Conservation (phyloP, 2,888 invertebrate species). For the Dynastes grantii region DNA sequence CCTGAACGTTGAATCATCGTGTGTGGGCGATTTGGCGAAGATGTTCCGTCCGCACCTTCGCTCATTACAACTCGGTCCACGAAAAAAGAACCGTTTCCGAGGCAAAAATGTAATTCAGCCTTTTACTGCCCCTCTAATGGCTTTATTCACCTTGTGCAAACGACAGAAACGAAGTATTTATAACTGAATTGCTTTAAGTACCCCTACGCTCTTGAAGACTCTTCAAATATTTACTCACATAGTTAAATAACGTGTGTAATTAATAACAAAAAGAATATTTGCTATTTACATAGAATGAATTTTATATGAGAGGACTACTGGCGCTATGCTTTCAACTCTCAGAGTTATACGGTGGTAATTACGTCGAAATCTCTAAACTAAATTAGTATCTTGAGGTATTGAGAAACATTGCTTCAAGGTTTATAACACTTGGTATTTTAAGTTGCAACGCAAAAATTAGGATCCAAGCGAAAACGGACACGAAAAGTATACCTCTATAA, state of each 20-base stretch:
- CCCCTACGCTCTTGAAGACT: not conserved
- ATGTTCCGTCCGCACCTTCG: constrained; percentile 45
- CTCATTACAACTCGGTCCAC: constrained; percentile 17
- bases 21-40: constrained; percentile 58
- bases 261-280: not conserved
- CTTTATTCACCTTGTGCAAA: constrained; percentile 8
- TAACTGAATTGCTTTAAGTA: too few species aligned
- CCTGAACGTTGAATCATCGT: constrained; percentile 67
- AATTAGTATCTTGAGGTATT: too few species aligned
- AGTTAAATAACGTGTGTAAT: not conserved
- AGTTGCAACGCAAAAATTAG: too few species aligned
- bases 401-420: too few species aligned
- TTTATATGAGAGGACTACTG: too few species aligned
- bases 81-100: constrained; percentile 11
- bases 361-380: too few species aligned
- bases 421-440: too few species aligned
- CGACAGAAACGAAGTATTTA: not conserved
- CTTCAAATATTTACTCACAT: not conserved
- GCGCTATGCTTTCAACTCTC: too few species aligned
- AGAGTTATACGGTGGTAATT: too few species aligned
- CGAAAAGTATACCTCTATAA: too few species aligned
- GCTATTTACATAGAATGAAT: too few species aligned
- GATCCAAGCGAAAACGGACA: too few species aligned
- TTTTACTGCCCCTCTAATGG: constrained; percentile 8
- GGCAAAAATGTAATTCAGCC: not conserved